Percentiles rank a stretch among this genome's conserved stretches.
phyloP scores from a whole-genome alignment of 2,797 vertebrate species.

The Rhynchotus rufescens region DNA sequence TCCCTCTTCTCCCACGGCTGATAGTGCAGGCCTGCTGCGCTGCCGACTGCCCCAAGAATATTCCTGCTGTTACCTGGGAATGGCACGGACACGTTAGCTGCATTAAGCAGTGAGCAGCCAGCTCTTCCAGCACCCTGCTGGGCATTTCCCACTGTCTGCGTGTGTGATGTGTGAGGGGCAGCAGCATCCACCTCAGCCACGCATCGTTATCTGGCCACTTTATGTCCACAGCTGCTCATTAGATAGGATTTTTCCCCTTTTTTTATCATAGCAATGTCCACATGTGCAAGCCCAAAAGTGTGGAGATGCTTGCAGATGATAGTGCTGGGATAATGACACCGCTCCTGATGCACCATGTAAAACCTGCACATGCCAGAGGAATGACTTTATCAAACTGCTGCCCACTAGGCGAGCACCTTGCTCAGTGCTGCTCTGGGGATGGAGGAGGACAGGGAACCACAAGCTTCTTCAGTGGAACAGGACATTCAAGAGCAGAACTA shows the following conservation, averaged over 20 bases:
- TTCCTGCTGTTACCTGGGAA: not conserved
- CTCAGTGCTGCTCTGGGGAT: not conserved
- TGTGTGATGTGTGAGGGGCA: not conserved
- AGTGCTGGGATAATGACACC: rapidly evolving
- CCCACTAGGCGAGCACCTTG: not conserved
- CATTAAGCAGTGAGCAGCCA: not conserved
- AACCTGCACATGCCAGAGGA: not conserved
- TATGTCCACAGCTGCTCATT: not conserved
- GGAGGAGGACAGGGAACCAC: not conserved
- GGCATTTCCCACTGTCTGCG: not conserved
- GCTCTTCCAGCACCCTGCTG: not conserved
- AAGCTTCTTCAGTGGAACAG: not conserved
- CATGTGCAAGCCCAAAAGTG: not conserved
- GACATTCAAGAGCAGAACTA: not conserved
- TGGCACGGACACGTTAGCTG: not conserved
- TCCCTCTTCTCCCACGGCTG: not conserved
- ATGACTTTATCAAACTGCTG: not conserved
- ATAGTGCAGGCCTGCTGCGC: not conserved
- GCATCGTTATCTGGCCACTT: not conserved
- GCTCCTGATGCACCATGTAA: not conserved
- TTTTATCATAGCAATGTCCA: not conserved
- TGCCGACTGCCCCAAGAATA: not conserved
- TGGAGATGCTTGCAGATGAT: not conserved
- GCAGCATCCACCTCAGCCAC: rapidly evolving
- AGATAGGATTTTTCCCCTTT: not conserved